phyloP scores from a whole-genome alignment of 92 coral and sea anemone genomes.

The Heteractis magnifica region DNA sequence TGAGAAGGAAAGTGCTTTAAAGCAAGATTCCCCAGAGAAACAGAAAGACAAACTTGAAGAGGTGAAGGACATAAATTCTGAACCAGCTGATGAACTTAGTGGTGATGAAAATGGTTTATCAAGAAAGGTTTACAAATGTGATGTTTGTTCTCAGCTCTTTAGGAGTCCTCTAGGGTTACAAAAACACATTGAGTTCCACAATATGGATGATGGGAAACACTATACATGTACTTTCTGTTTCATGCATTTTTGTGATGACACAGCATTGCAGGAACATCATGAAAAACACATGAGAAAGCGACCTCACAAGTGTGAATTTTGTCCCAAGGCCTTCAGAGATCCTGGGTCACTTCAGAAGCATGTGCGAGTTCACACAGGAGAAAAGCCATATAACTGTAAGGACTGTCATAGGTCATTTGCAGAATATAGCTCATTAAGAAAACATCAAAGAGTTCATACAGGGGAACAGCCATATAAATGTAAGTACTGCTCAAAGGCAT shows the following conservation, averaged over 20 bases:
- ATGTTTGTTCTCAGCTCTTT: slow-evolving; percentile 90
- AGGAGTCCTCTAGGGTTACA: slow-evolving; percentile 93
- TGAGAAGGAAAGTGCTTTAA: neutral
- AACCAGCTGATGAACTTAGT: neutral
- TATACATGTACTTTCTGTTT: slow-evolving; percentile 88
- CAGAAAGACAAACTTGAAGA: neutral
- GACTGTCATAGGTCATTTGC: slow-evolving; percentile 82
- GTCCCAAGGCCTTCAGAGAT: slow-evolving; percentile 97
- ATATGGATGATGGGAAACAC: slow-evolving; percentile 78
- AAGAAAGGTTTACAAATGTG: slow-evolving; percentile 75
- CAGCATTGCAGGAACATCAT: slow-evolving; percentile 74
- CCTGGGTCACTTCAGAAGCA: slow-evolving; percentile 99
- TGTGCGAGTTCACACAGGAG: slow-evolving; percentile 96
- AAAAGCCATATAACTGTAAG: slow-evolving; percentile 85
- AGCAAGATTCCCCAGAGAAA: neutral
- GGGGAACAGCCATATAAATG: slow-evolving; percentile 98
- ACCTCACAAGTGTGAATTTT: slow-evolving; percentile 88
- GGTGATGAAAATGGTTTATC: neutral
- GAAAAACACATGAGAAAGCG: slow-evolving; percentile 79
- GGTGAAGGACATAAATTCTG: neutral
- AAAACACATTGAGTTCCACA: slow-evolving; percentile 91
- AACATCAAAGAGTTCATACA: slow-evolving; percentile 92
- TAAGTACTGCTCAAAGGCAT: slow-evolving; percentile 82
- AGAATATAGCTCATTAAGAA: slow-evolving; percentile 94
- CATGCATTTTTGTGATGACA: slow-evolving; percentile 59